Base-by-base conservation (phyloP, 1,140 invertebrate genomes). In the Penaeus japonicus region DNA sequence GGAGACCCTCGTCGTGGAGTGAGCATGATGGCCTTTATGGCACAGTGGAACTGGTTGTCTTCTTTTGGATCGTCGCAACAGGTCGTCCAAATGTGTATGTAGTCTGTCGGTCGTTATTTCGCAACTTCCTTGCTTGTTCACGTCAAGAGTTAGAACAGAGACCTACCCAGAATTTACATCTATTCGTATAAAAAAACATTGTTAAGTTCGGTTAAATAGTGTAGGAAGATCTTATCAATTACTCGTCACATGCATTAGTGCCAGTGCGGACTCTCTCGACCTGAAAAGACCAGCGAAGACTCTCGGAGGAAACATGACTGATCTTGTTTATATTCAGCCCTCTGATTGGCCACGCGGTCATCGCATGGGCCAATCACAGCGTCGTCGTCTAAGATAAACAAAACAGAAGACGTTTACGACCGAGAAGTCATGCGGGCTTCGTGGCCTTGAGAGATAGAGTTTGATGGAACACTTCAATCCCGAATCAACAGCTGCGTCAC, bases 121-220 rank as follows among this genome's bases (percentile, higher is more conserved):
- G 30, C 30, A 73, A 30, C 27, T 73, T 24, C 27, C 27, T 73
- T 32, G 35, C 70, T 32, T 73, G 70, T 73, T 73, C 70, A 65
- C 62, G 70, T 73, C 70, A 73, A 32, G 17, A 32, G 70, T 73
- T 73, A 73, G 35, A 73, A 27, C 35, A 73, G 70, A 73, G 35
- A 73, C 70, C 70, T 73, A 73, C 70, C 70, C 70, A 73, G 70
- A 73, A 73, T 73, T 73, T 73, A 73, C 17, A 73, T 30, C 20
- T 30, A 73, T 24, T 5, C 17, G 30, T 27, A 73, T 27, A 17
- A 73, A 73, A 73, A 73, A 30, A 30, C 27, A 32, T 5, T 73
- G 27, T 73, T 27, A 30, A 73, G 4, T 30, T 30, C 70, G 18
- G 20, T 73, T 73, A 32, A 18, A 27, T 73, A 73, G 47, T 73